Evolutionary conservation across 2,888 invertebrate genomes (phyloP).

Genomic region (Diachrysia chrysitis): DNA sequence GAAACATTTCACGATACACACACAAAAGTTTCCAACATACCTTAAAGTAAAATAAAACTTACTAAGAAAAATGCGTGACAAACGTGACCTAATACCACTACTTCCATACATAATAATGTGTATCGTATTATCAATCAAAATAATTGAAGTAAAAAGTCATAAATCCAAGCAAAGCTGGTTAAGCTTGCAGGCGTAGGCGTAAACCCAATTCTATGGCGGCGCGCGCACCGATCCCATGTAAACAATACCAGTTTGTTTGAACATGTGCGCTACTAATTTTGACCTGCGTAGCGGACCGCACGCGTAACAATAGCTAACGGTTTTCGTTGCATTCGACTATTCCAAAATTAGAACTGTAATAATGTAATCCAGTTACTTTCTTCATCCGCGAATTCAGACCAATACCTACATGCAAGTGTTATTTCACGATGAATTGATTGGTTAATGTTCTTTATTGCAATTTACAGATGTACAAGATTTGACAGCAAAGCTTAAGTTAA

Average conservation of each 20-base stretch:
- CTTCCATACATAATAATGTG: background rate
- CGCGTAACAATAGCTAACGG: conserved; percentile 87
- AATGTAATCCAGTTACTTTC: conserved; percentile 42
- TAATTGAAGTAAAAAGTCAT: conserved; percentile 42
- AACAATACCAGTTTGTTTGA: conserved; percentile 86
- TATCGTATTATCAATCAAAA: conserved; percentile 21
- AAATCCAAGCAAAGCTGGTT: conserved; percentile 37
- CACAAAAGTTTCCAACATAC: too few species aligned
- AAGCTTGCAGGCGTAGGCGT: conserved; percentile 49
- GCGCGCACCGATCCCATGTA: conserved; percentile 71
- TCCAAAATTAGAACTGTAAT: conserved; percentile 73
- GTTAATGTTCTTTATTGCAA: conserved; percentile 36
- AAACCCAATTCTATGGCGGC: conserved; percentile 61
- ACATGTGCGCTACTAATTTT: conserved; percentile 88
- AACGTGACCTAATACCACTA: background rate
- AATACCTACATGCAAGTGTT: conserved; percentile 8
- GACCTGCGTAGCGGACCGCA: conserved; percentile 81
- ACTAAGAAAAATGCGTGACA: background rate
- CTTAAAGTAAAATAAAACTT: too few species aligned
- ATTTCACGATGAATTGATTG: background rate
- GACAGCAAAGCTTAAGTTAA: conserved; percentile 91
- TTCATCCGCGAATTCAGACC: conserved; percentile 30
- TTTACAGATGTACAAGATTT: conserved; percentile 92
- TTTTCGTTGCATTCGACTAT: conserved; percentile 77
- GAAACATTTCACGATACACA: background rate